Evolutionary conservation across 2,888 invertebrate genomes (phyloP).

Genomic region (Tinea semifulvella): DNA sequence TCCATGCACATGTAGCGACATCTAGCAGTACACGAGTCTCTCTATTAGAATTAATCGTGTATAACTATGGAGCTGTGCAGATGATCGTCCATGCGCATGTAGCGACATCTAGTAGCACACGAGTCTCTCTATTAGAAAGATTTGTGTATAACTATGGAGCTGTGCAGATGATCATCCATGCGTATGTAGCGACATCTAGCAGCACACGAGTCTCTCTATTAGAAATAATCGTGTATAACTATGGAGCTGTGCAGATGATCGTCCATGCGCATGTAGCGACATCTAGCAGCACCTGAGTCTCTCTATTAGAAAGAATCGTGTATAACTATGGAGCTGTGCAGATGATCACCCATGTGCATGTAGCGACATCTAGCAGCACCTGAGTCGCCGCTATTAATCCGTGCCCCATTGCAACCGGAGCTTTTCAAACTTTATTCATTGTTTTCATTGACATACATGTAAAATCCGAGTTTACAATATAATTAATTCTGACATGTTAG

Average conservation of each 20-base stretch:
- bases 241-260: neutral
- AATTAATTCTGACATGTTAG: too few species aligned
- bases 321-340: neutral
- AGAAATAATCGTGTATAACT: neutral
- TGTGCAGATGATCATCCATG: constrained; percentile 10
- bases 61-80: too few species aligned
- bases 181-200: constrained; percentile 27
- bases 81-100: too few species aligned
- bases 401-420: constrained; percentile 31
- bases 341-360: constrained; percentile 18
- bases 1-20: too few species aligned
- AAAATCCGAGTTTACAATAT: too few species aligned
- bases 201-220: constrained; percentile 43
- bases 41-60: too few species aligned
- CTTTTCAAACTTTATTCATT: constrained; percentile 55
- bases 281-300: constrained; percentile 37
- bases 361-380: constrained; percentile 32
- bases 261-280: constrained; percentile 24
- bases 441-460: constrained; percentile 22
- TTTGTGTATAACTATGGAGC: too few species aligned
- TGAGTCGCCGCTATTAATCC: constrained; percentile 40
- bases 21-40: too few species aligned
- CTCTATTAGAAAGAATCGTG: too few species aligned
- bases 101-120: too few species aligned
- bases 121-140: too few species aligned